Base-by-base conservation (phyloP, 2,888 invertebrate species). In the Drosophila ezoana region DNA sequence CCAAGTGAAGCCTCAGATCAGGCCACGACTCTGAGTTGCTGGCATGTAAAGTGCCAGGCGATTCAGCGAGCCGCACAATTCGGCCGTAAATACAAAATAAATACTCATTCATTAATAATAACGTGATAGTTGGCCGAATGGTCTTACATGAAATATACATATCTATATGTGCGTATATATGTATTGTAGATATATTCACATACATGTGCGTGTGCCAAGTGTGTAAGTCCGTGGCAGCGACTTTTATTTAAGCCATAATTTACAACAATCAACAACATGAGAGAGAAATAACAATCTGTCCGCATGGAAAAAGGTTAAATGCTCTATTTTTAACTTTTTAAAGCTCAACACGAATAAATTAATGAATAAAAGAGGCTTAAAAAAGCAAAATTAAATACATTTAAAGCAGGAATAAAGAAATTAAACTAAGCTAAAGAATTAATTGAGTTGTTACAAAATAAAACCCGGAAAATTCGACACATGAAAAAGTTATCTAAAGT, bases 91-190 rank as follows among this genome's bases (percentile, higher is more conserved):
- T 81, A 72, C 85, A 85, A 82, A 85, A 85, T 89, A 85, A 85
- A 89, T 87, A 87, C 85, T 79, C 77, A 74, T 89, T 85, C 85
- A 85, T 87, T 89, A 87, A 89, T 85, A 89, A 87, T 72, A 88
- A 83, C 78, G 89, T 66, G 83, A 83, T 88, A 86, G 83, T 83
- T 86, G 76, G 28, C 63, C 54, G 62, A 71, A 66, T 64, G 71
- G 53, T 45, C 41, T 61, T 61, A 37, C 47, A 59, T 52, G 54
- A 63, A 54, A 64, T 60, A 71, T 23, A 70, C 43, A 58, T 14
- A 43, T 33, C 33, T 47, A 43, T 49, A 63, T 28, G 54, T 16
- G 37, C 0, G 33, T 38, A 43, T 66, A 20, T 35, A 18, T 35
- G 23, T 5, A 23, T 20, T 23, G 23, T 6, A 23, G 35, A 47